Evolutionary conservation across 2,888 invertebrate genomes (phyloP).

Genomic region (Eurois occulta): DNA sequence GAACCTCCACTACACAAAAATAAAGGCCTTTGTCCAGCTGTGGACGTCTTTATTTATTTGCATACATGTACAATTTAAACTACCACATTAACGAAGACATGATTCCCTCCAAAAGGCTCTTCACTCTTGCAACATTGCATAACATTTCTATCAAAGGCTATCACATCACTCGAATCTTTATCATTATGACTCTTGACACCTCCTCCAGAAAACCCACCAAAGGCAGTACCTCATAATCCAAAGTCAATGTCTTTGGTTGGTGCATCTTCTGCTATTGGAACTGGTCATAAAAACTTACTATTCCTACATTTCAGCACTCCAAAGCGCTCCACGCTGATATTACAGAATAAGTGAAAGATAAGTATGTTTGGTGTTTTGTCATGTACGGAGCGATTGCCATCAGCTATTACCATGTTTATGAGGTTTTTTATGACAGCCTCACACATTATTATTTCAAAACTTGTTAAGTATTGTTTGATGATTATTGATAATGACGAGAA

Average conservation of each 20-base stretch:
- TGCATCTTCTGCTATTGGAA: not conserved
- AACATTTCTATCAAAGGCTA: not conserved
- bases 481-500: not conserved
- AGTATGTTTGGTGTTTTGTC: conserved; percentile 24
- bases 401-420: conserved; percentile 44
- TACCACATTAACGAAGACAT: not conserved
- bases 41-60: not conserved
- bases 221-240: not conserved
- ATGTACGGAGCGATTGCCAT: conserved; percentile 23
- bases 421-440: conserved; percentile 40
- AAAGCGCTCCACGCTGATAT: conserved; percentile 45
- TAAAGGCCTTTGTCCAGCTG: not conserved
- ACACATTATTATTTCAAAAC: conserved; percentile 30
- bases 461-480: not conserved
- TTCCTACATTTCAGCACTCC: not conserved
- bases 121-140: not conserved
- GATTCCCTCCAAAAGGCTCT: not conserved
- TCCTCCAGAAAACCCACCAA: not conserved
- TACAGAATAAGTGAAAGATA: conserved; percentile 42
- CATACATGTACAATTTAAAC: not conserved
- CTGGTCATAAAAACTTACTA: conserved; percentile 2
- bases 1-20: not conserved
- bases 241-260: not conserved
- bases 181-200: too few relatives aligned
- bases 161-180: not conserved